Conservation (phyloP, 2,888 invertebrate genomes). For the Orthosia cruda region DNA sequence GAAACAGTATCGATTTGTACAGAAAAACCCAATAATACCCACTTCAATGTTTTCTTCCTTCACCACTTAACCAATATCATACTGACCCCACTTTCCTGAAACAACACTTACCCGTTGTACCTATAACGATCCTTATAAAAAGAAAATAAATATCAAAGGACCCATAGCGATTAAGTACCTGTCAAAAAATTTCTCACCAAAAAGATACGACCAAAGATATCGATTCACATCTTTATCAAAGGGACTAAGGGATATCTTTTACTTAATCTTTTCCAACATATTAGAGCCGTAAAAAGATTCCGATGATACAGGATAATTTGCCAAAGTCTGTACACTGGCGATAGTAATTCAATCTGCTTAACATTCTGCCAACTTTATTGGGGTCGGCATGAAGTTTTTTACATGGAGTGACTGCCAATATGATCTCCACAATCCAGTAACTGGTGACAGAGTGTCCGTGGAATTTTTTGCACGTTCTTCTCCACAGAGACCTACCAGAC, state of each 20-base stretch:
- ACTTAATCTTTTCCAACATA: slow-evolving; percentile 31
- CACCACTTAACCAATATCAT: neutral
- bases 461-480: no score
- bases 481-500: no score
- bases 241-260: slow-evolving; percentile 18
- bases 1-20: no score
- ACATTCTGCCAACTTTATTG: no score
- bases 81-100: neutral
- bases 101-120: neutral
- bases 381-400: no score
- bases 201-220: slow-evolving; percentile 16
- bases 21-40: no score
- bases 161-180: slow-evolving; percentile 24
- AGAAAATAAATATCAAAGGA: slow-evolving; percentile 14
- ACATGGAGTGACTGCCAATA: no score
- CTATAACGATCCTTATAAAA: neutral
- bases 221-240: slow-evolving; percentile 27
- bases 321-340: slow-evolving; percentile 2
- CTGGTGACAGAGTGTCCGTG: no score
- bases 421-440: no score
- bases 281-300: slow-evolving; percentile 27
- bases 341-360: slow-evolving; percentile 20
- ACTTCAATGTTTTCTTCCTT: neutral
- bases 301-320: slow-evolving; percentile 21
- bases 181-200: slow-evolving; percentile 22